Evolutionary conservation across 2,113 vertebrate species (phyloP).

Genomic region (Sinosuthora webbiana): DNA sequence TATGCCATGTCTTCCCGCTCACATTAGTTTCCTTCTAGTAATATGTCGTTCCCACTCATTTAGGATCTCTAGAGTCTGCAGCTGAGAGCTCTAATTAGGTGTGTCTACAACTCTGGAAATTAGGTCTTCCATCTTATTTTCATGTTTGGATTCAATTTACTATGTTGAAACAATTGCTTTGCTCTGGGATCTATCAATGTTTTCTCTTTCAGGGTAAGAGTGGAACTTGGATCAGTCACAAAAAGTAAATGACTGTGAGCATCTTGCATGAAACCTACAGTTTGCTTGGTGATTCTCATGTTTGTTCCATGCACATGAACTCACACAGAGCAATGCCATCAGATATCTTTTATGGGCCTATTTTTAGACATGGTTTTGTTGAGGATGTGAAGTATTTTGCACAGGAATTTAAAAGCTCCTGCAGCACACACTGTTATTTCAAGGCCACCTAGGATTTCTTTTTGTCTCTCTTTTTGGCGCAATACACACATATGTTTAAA

Average conservation of each 20-base stretch:
- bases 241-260: neutral
- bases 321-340: neutral
- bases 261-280: neutral
- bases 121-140: conserved; percentile 40
- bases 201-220: neutral
- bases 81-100: conserved; percentile 16
- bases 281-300: neutral
- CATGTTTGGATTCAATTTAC: conserved; percentile 30
- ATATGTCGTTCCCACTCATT: neutral
- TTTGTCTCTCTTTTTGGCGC: neutral
- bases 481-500: neutral
- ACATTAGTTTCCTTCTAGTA: conserved; percentile 11
- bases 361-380: neutral
- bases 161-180: conserved; percentile 13
- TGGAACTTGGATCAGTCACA: neutral
- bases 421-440: neutral
- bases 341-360: neutral
- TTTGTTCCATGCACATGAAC: neutral
- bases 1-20: neutral
- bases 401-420: conserved; percentile 25
- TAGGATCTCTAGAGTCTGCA: neutral
- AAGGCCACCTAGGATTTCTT: neutral
- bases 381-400: neutral
- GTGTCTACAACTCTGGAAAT: neutral
- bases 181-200: neutral